A percentile compares a stretch with the other conserved stretches of the same genome.
These are phyloP conservation scores for Ctenodactylus gundi DNA, from an alignment of 2,113 vertebrate species.

Conservation along the genomic window DNA sequence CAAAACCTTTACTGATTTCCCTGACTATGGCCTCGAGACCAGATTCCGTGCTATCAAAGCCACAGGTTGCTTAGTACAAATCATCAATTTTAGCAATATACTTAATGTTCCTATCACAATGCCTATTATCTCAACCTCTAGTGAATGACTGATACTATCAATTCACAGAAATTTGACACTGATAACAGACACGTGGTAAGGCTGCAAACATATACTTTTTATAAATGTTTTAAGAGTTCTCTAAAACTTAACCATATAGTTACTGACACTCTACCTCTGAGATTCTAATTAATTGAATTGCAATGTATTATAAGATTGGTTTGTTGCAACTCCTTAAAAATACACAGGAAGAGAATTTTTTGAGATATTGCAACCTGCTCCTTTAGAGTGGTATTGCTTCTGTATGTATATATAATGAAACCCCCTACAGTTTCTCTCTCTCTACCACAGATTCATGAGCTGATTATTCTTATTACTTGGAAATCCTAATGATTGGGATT, in stretches of 20 bases:
- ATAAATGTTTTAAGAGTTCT: not conserved
- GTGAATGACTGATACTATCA: not conserved
- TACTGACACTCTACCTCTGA: not conserved
- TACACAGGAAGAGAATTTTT: not conserved
- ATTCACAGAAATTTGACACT: not conserved
- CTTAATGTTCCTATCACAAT: not conserved
- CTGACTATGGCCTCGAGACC: not conserved
- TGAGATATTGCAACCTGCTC: not conserved
- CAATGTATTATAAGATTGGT: not conserved
- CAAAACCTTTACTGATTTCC: not conserved
- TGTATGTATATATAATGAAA: not conserved
- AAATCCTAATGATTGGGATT: slow-evolving; percentile 23
- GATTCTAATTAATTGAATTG: not conserved
- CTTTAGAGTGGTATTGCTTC: not conserved
- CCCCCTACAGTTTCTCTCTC: not conserved
- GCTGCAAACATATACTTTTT: not conserved
- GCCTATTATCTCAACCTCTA: not conserved
- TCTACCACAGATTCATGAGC: not conserved
- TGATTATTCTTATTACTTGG: slow-evolving; percentile 20
- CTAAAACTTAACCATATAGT: not conserved
- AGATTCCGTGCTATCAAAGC: too few relatives aligned
- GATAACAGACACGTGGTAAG: not conserved
- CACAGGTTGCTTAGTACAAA: too few relatives aligned
- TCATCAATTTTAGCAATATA: not conserved
- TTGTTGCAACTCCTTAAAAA: not conserved